A percentile compares a stretch with the other conserved stretches of the same genome.
Evolutionary conservation across 2,797 vertebrate genomes (phyloP).

Genomic region (Tokudaia muenninki): DNA sequence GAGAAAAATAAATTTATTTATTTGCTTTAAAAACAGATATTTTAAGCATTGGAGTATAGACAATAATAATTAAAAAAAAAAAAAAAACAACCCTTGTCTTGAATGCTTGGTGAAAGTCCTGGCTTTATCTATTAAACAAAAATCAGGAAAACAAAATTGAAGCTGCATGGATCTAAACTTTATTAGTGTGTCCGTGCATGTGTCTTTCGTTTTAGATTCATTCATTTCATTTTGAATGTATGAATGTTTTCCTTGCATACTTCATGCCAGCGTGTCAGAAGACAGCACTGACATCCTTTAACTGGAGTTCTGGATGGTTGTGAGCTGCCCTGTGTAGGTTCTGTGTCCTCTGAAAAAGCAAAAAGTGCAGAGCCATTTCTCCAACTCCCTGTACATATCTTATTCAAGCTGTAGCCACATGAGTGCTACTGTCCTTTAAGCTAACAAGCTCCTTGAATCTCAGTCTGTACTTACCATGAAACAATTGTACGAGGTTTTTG

Average conservation of each 20-base stretch:
- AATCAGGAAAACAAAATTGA: not conserved
- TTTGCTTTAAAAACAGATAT: not conserved
- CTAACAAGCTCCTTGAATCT: not conserved
- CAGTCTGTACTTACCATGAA: not conserved
- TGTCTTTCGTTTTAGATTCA: not conserved
- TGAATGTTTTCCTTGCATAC: not conserved
- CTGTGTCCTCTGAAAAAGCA: not conserved
- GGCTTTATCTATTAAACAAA: conserved; percentile 5
- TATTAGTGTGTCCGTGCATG: not conserved
- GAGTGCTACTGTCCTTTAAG: not conserved
- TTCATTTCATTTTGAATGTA: not conserved
- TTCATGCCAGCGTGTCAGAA: not conserved
- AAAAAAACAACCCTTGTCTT: not conserved
- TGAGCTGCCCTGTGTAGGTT: not conserved
- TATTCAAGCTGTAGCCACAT: not conserved
- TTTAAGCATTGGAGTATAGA: not conserved
- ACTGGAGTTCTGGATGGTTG: not conserved
- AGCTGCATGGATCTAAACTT: not conserved
- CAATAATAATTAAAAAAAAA: not conserved
- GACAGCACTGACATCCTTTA: not conserved
- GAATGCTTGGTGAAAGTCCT: not conserved
- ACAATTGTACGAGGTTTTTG: conserved; percentile 1
- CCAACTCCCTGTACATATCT: not conserved
- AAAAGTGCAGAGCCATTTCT: not conserved
- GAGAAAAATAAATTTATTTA: conserved; percentile 46